A percentile compares a stretch with the other conserved stretches of the same genome.
These are phyloP conservation scores for Porites lutea DNA, from an alignment of 64 coral and sea anemone genomes.

Conservation along the genomic window DNA sequence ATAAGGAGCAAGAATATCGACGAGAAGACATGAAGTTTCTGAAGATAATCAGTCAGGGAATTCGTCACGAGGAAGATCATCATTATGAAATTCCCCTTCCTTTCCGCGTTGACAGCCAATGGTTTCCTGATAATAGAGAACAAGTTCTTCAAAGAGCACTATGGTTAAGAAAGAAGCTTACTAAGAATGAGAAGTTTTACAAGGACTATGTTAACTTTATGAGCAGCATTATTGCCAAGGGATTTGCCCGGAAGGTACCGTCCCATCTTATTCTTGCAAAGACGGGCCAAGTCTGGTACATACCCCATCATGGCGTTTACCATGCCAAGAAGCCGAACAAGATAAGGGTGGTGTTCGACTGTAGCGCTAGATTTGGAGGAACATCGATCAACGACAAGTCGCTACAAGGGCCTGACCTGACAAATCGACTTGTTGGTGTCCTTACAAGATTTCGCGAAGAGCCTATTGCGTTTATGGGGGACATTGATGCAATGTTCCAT, in stretches of 20 bases:
- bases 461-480: slow-evolving; percentile 9
- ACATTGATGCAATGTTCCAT: slow-evolving; percentile 58
- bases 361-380: neutral
- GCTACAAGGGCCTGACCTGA: neutral
- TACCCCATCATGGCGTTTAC: neutral
- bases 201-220: neutral
- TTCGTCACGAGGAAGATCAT: neutral
- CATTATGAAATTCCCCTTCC: slow-evolving; percentile 40
- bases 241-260: neutral
- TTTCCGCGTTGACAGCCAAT: neutral
- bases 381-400: neutral
- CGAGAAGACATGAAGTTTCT: slow-evolving; percentile 11
- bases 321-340: neutral
- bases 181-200: too few species aligned
- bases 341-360: neutral
- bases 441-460: neutral
- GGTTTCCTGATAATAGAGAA: slow-evolving; percentile 5
- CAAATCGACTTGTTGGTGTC: neutral
- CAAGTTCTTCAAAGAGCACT: neutral
- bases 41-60: slow-evolving; percentile 11
- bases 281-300: neutral
- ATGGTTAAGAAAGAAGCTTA: too few species aligned
- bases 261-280: neutral
- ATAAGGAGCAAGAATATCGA: slow-evolving; percentile 8
- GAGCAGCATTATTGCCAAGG: neutral